Evolutionary conservation across 1,140 invertebrate species (phyloP).

Genomic region (Lasioglossum baleicum): DNA sequence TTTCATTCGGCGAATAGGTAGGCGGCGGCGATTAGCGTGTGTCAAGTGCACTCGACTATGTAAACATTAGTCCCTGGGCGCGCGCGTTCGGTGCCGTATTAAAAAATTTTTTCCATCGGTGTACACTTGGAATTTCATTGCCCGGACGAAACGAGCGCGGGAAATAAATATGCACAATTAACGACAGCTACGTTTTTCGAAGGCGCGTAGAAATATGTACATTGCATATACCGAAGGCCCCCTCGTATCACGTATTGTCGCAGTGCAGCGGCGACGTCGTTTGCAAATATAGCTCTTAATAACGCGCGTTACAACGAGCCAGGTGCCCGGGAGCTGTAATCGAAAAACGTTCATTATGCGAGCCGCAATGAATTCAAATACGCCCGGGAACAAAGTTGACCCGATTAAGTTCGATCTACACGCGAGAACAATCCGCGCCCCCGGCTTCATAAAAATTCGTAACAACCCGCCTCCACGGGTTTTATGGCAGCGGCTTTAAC

Average conservation of each 20-base stretch:
- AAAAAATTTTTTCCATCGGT: background rate
- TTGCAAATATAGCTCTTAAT: slow-evolving; percentile 23
- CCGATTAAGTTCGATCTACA: slow-evolving; percentile 3
- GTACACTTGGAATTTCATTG: background rate
- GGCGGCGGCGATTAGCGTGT: background rate
- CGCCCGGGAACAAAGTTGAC: background rate
- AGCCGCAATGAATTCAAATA: slow-evolving; percentile 3
- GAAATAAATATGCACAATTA: slow-evolving; percentile 13
- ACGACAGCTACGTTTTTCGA: background rate
- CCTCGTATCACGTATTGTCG: slow-evolving; percentile 32
- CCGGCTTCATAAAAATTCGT: background rate
- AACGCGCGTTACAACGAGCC: background rate
- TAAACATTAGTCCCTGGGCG: background rate
- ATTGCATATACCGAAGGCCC: too few relatives aligned
- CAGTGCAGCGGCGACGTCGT: slow-evolving; percentile 19
- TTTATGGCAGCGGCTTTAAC: background rate
- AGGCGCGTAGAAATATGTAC: background rate
- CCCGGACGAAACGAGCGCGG: too few relatives aligned
- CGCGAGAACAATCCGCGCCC: background rate
- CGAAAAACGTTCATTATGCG: slow-evolving; percentile 9
- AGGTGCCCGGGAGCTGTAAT: background rate
- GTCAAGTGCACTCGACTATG: background rate
- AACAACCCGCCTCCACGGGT: background rate
- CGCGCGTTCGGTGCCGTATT: too few relatives aligned
- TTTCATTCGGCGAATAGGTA: background rate